phyloP scores from a whole-genome alignment of 2,113 vertebrate genomes.

The Mastomys coucha region DNA sequence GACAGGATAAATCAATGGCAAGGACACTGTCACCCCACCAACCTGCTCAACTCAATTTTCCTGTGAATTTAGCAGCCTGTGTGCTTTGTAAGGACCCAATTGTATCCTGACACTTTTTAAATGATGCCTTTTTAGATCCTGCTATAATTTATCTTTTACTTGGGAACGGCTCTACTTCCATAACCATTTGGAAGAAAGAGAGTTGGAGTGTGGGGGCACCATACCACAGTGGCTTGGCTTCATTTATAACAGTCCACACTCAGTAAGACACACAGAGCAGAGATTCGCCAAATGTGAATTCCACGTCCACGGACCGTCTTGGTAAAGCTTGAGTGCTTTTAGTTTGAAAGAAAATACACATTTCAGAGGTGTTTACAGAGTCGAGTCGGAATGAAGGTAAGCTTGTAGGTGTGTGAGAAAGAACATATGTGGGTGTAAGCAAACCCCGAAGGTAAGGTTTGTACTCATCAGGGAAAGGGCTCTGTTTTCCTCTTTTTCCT shows the following conservation, averaged over 20 bases:
- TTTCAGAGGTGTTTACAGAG: constrained; percentile 60
- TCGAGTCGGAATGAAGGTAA: background rate
- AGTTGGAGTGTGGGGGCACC: background rate
- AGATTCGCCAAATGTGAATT: constrained; percentile 64
- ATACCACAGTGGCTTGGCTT: constrained; percentile 6
- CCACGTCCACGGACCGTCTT: constrained; percentile 47
- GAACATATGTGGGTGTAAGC: background rate
- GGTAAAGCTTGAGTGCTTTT: constrained; percentile 64
- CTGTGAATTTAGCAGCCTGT: constrained; percentile 78
- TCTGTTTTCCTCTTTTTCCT: background rate
- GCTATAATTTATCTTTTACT: constrained; percentile 78
- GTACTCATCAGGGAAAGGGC: background rate
- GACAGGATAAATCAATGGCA: constrained; percentile 77
- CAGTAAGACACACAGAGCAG: constrained; percentile 55
- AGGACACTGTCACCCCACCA: constrained; percentile 75
- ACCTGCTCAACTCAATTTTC: constrained; percentile 71
- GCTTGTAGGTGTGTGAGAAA: constrained; percentile 10
- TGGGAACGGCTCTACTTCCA: constrained; percentile 55
- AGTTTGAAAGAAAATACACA: constrained; percentile 78
- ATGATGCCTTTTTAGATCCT: constrained; percentile 77
- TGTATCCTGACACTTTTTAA: constrained; percentile 81
- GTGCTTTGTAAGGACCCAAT: constrained; percentile 81
- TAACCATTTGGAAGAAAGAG: constrained; percentile 20
- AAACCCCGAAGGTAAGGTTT: constrained; percentile 1
- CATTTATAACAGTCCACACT: constrained; percentile 62